Evolutionary conservation across 1,140 invertebrate genomes (phyloP), one percentile per base, ranked within the genome.

Genomic region (Calosoma granatense): DNA sequence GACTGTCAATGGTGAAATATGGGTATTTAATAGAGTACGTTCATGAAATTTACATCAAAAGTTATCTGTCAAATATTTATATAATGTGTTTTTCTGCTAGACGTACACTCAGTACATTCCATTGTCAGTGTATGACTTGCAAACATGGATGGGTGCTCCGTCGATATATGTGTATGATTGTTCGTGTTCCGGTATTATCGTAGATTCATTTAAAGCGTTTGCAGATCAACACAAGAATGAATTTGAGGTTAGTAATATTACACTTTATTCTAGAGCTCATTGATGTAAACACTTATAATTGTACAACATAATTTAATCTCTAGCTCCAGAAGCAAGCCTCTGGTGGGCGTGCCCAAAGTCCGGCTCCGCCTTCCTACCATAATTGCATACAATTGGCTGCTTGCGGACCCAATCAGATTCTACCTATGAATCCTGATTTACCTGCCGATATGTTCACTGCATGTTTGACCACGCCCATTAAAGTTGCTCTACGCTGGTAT

Each of bases 131-230:
- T 98, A 95, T 73, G 97, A 99, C 77, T 81, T 99, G 52, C 96
- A 99, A 77, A 90, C 88, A 20, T 99, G 97, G 97, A 98, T 99
- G 94, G 94, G 93, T 54, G 88, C 91, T 54, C 97, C 97, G 3
- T 97, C 95, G 41, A 97, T 99, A 58, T 99, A 98, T 77, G 95
- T 99, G 6, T 99, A 97, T 76, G 97, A 99, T 73, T 99, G 96
- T 76, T 97, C 94, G 21, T 97, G 96, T 79, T 97, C 97, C 9
- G 96, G 95, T 39, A 89, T 95, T 55, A 97, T 98, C 64, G 85
- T 97, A 22, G 89, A 96, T 56, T 86, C 89, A 39, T 97, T 97
- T 75, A 87, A 90, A 65, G 82, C 87, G 64, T 97, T 96, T 76
- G 92, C 92, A 9, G 82, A 85, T 36, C 93, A 97, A 68, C 91